Evolutionary conservation across 2,113 vertebrate genomes (phyloP), one percentile per base, ranked within the genome.

Genomic region (Stictonetta naevosa): DNA sequence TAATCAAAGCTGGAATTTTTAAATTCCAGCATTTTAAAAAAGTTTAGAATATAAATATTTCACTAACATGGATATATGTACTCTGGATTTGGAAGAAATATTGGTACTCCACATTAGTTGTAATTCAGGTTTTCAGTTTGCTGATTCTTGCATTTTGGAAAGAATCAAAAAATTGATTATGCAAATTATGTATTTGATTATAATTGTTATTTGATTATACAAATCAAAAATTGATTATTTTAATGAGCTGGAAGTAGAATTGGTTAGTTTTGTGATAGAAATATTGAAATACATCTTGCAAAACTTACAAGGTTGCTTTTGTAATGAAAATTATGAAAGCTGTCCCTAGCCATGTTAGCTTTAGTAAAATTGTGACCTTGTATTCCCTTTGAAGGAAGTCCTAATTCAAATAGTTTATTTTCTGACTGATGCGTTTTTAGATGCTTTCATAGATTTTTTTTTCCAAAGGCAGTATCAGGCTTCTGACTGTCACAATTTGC

Each of bases 51-150:
- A 15, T 46, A 34, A 72, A 23, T 68, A 44, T 56, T 74, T 64
- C 62, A 20, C 10, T 78, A 1, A 10, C 59, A 6, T 34, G 22
- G 25, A 64, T 59, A 23, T 0, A 0, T 52, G 22, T 52, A 4
- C 9, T 91, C 40, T 74, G 28, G 17, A 19, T 55, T 74, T 75
- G 25, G 48, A 63, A 64, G 25, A 64, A 89, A 11, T 28, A 19
- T 21, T 48, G 64, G 18, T 53, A 7, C 21, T 80, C 64, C 79
- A 48, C 31, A 5, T 63, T 55, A 53, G 25, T 31, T 77, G 25
- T 71, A 67, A 50, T 71, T 83, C 34, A 83, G 12, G 15, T 78
- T 17, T 89, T 83, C 71, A 48, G 12, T 73, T 85, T 79, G 23
- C 33, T 25, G 34, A 13, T 76, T 73, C 46, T 23, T 63, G 23